These are phyloP conservation scores for Theristicus caerulescens DNA, from an alignment of 2,113 vertebrate genomes.

Conservation along the genomic window DNA sequence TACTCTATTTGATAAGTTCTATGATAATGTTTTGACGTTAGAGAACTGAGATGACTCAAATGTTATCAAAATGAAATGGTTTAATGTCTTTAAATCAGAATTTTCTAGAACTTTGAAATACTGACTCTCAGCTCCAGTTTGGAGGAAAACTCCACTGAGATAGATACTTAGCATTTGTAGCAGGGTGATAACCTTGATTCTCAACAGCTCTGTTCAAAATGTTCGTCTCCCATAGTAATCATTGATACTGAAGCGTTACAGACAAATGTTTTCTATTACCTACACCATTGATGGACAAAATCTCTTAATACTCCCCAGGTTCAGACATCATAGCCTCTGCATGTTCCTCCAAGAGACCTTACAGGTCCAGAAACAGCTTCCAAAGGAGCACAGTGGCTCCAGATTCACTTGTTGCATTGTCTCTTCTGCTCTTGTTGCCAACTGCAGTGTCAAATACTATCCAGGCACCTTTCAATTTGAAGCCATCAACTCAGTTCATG, in stretches of 20 bases:
- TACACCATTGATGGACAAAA: background rate
- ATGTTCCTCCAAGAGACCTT: background rate
- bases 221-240: background rate
- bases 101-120: slow-evolving; percentile 22
- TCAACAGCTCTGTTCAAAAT: background rate
- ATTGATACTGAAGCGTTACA: background rate
- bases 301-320: background rate
- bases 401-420: background rate
- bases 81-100: slow-evolving; percentile 6
- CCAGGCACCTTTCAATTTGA: background rate
- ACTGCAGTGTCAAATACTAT: too few species aligned
- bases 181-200: background rate
- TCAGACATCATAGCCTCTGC: background rate
- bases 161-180: background rate
- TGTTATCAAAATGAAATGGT: slow-evolving; percentile 6
- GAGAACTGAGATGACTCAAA: slow-evolving; percentile 54
- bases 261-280: background rate
- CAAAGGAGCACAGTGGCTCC: background rate
- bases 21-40: slow-evolving; percentile 56
- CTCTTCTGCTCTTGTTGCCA: background rate
- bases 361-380: background rate
- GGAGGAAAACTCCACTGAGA: background rate
- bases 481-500: background rate
- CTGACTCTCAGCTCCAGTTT: background rate
- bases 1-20: slow-evolving; percentile 22